Conservation (phyloP, 2,888 invertebrate genomes). For the Limenitis camilla region DNA sequence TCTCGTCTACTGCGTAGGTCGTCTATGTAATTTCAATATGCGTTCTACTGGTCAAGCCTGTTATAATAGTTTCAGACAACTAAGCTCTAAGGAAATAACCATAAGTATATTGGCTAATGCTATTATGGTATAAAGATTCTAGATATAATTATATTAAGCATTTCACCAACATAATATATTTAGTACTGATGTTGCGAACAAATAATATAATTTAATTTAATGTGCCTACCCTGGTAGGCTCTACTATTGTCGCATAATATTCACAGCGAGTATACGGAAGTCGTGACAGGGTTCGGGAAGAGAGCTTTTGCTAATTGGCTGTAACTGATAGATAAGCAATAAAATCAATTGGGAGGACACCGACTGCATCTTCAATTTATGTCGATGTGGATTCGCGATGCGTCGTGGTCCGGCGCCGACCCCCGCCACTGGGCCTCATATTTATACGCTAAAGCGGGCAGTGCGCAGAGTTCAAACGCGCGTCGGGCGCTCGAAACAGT, state of each 20-base stretch:
- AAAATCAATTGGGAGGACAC: conserved; percentile 70
- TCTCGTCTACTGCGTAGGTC: conserved; percentile 29
- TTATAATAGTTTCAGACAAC: conserved; percentile 23
- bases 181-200: too few species aligned
- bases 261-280: conserved; percentile 49
- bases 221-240: background rate
- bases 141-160: too few species aligned
- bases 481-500: conserved; percentile 69
- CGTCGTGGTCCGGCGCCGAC: conserved; percentile 61
- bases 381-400: conserved; percentile 69
- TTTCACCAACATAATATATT: too few species aligned
- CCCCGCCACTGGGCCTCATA: conserved; percentile 72
- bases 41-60: conserved; percentile 29
- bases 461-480: conserved; percentile 72
- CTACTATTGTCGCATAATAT: conserved; percentile 30
- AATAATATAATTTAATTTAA: too few species aligned
- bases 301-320: conserved; percentile 67
- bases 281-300: conserved; percentile 45
- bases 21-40: conserved; percentile 26
- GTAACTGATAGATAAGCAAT: conserved; percentile 65
- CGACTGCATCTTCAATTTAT: conserved; percentile 70
- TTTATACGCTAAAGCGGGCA: conserved; percentile 71
- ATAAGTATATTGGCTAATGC: conserved; percentile 24
- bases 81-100: conserved; percentile 17
- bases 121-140: conserved; percentile 12